Evolutionary conservation across 2,797 vertebrate genomes (phyloP).

Genomic region (Pangasius macronema): DNA sequence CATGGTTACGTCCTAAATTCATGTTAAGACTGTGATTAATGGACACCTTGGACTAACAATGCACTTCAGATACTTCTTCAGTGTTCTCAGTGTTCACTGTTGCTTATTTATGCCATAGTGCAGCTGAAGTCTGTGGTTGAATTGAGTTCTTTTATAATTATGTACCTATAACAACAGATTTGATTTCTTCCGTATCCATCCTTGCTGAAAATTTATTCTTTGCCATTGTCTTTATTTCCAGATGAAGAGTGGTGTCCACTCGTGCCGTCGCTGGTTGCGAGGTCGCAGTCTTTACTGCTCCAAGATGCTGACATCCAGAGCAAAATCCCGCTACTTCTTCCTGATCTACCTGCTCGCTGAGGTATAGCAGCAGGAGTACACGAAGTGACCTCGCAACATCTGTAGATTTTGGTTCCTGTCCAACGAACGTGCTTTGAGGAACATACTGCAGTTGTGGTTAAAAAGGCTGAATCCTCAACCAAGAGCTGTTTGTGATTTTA

Average conservation of each 20-base stretch:
- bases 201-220: not conserved
- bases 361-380: too few species aligned
- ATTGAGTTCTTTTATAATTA: not conserved
- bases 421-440: too few species aligned
- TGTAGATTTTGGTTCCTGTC: too few species aligned
- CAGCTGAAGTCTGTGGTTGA: too few species aligned
- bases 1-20: too few species aligned
- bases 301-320: constrained; percentile 81
- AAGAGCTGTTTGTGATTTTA: not conserved
- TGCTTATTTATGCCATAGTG: not conserved
- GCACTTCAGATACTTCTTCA: not conserved
- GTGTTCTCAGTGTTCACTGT: not conserved
- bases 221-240: constrained; percentile 55
- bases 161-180: too few species aligned
- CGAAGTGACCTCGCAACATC: too few species aligned
- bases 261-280: constrained; percentile 80
- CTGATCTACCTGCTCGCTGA: constrained; percentile 81
- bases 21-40: not conserved
- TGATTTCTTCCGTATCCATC: not conserved
- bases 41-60: not conserved
- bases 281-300: constrained; percentile 87
- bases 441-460: not conserved
- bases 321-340: constrained; percentile 85
- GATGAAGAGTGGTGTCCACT: constrained; percentile 81
- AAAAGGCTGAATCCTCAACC: not conserved